Percentiles rank a stretch among this genome's conserved stretches.
These are phyloP conservation scores for Portevinia maculata DNA, from an alignment of 2,888 invertebrate genomes.

Conservation along the genomic window DNA sequence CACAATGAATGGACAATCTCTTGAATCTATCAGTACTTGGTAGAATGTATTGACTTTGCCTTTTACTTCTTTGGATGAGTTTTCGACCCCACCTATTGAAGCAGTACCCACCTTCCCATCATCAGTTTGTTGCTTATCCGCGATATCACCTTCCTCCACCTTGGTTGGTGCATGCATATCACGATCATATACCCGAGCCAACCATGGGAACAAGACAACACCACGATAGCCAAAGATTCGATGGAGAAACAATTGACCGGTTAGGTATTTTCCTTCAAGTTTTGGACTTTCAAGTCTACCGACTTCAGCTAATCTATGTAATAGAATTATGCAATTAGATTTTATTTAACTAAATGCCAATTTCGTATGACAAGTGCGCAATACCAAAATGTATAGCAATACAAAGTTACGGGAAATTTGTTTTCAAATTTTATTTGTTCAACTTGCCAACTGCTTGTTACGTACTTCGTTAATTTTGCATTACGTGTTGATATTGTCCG, in stretches of 20 bases:
- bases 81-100: slow-evolving; percentile 73
- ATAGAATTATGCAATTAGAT: slow-evolving; percentile 49
- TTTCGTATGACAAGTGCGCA: slow-evolving; percentile 44
- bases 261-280: slow-evolving; percentile 94
- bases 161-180: slow-evolving; percentile 87
- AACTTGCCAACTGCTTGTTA: slow-evolving; percentile 24
- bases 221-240: slow-evolving; percentile 98
- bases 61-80: slow-evolving; percentile 92
- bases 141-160: slow-evolving; percentile 12
- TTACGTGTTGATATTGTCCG: slow-evolving; percentile 66
- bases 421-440: slow-evolving; percentile 37
- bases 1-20: slow-evolving; percentile 96
- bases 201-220: slow-evolving; percentile 98
- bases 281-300: slow-evolving; percentile 95
- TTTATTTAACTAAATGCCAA: background rate
- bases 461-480: slow-evolving; percentile 69
- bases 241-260: slow-evolving; percentile 97
- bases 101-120: slow-evolving; percentile 19
- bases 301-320: slow-evolving; percentile 93
- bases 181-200: slow-evolving; percentile 96
- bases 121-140: slow-evolving; percentile 11
- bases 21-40: slow-evolving; percentile 97
- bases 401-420: slow-evolving; percentile 36
- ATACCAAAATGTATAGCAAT: slow-evolving; percentile 4
- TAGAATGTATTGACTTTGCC: slow-evolving; percentile 97